Evolutionary conservation across 2,113 vertebrate genomes (phyloP), one percentile per base, ranked within the genome.

Genomic region (Acinonyx jubatus): DNA sequence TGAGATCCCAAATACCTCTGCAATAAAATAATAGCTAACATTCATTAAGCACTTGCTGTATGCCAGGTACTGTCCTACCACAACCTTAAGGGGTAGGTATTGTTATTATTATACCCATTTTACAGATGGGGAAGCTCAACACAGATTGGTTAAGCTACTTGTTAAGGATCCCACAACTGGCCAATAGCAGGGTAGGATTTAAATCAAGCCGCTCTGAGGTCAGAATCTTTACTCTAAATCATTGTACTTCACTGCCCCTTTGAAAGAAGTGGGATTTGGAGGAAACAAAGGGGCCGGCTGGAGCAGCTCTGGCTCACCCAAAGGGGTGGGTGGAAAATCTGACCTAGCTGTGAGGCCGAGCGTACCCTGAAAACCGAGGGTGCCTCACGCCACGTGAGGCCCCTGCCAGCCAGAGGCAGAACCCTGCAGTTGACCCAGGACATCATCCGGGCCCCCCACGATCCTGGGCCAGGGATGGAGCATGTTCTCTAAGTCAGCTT

Each of bases 301-400:
- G 4, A 71, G 15, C 36, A 55, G 55, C 33, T 92, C 21, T 7
- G 10, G 63, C 36, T 73, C 83, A 52, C 89, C 52, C 10, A 29
- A 73, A 23, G 93, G 29, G 48, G 5, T 55, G 41, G 50, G 5
- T 45, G 33, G 38, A 25, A 71, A 11, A 52, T 19, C 55, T 3
- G 23, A 21, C 55, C 36, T 63, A 5, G 13, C 31, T 10, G 45
- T 36, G 27, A 61, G 1, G 4, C 63, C 66, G 69, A 79, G 45
- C 18, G 61, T 65, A 12, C 45, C 0, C 5, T 31, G 74, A 66
- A 66, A 87, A 31, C 9, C 0, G 0, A 0, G n/a, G 7, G 12
- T 41, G 1, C 1, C 0, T 8, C 4, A 5, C 3, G 33, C n/a
- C 33, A 3, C 0, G 38, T 52, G 16, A 21, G 10, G 19, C 21